Evolutionary conservation across 2,888 invertebrate species (phyloP), one percentile per base, ranked within the genome.

Genomic region (Dastarcus helophoroides): DNA sequence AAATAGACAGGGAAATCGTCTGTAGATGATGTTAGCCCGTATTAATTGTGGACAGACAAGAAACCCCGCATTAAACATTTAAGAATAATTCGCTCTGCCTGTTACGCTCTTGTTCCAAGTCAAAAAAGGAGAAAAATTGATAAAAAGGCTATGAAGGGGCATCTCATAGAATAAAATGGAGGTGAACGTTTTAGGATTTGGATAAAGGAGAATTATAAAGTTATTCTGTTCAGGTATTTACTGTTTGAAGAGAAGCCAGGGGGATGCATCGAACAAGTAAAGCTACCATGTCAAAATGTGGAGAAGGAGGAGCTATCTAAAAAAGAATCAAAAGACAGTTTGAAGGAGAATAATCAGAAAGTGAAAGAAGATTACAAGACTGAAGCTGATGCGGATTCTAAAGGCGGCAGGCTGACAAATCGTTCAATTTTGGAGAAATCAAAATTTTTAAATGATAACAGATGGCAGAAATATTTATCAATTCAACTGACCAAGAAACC

Each of bases 81-180:
- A n/a, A 31, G 42, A 11, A 35, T 49, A 4, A 34, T 49, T 15
- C 44, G 44, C 14, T 42, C 21, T 15, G n/a, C 30, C 26, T 37
- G 33, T 22, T 40, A 41, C 35, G 39, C 37, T 12, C 45, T 51
- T 35, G 27, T 47, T 26, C 41, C 45, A 12, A 40, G 32, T 22
- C 40, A 43, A 27, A 42, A 42, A 22, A 34, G 46, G 27, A 31
- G 30, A 23, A 53, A 51, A 32, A 43, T 46, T 44, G 48, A 48
- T 27, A 26, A 35, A n/a, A n/a, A n/a, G n/a, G n/a, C n/a, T n/a
- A n/a, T n/a, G n/a, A n/a, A n/a, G n/a, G n/a, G n/a, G n/a, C n/a
- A n/a, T n/a, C n/a, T n/a, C n/a, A n/a, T n/a, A 12, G 46, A 48
- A 28, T 50, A 48, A 31, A 45, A 50, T 32, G 45, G 44, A n/a